A percentile compares a stretch with the other conserved stretches of the same genome.
Conservation (phyloP, 2,888 invertebrate genomes). For the Trissoscelio sp. region DNA sequence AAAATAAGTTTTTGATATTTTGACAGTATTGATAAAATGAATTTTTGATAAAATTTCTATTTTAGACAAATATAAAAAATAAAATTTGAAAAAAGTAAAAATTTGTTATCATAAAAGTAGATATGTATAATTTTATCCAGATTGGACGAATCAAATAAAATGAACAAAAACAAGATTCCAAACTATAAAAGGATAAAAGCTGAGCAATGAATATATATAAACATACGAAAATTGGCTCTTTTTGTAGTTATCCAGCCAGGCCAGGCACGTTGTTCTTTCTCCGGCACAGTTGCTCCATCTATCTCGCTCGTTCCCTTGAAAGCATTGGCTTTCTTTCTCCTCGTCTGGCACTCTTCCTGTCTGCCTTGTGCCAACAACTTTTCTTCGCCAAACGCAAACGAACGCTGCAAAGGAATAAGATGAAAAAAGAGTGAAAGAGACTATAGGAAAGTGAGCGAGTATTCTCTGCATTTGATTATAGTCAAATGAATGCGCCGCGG, state of each 20-base stretch:
- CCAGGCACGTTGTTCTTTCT: conserved; percentile 35
- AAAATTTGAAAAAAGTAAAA: too few species aligned
- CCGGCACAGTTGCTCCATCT: conserved; percentile 17
- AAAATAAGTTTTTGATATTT: too few species aligned
- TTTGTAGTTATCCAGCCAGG: conserved; percentile 21
- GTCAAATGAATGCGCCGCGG: conserved; percentile 12
- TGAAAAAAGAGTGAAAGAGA: conserved; percentile 21
- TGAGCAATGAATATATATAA: too few species aligned
- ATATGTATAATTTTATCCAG: too few species aligned
- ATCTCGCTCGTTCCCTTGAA: conserved; percentile 53
- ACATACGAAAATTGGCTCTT: conserved; percentile 26
- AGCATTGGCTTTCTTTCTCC: conserved; percentile 70
- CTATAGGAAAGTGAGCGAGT: conserved; percentile 11
- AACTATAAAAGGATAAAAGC: too few species aligned
- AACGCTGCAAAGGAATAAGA: conserved; percentile 19
- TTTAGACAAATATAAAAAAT: too few species aligned
- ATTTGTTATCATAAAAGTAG: too few species aligned
- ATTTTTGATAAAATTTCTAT: too few species aligned
- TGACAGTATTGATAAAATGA: too few species aligned
- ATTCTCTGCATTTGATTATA: conserved; percentile 16
- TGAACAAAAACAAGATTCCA: too few species aligned
- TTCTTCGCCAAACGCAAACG: conserved; percentile 42
- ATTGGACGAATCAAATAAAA: too few species aligned
- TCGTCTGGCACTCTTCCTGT: conserved; percentile 61
- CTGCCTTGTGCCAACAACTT: conserved; percentile 61